Conservation (phyloP, 2,797 vertebrate genomes). For the Coregonus ussuriensis region DNA sequence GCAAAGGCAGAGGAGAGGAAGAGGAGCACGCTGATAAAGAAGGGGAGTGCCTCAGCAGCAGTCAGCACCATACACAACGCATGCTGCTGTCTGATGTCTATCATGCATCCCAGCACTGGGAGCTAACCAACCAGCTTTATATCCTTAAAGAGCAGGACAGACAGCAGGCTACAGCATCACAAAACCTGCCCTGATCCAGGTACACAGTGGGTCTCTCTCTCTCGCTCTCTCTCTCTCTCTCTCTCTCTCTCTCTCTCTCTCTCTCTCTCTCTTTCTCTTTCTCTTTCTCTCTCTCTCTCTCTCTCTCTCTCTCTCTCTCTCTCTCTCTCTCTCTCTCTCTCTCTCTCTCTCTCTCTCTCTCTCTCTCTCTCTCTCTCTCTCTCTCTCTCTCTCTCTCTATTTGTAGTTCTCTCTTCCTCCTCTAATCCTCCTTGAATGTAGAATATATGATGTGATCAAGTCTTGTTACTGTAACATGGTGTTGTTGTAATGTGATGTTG, state of each 20-base stretch:
- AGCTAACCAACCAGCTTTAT: constrained; percentile 56
- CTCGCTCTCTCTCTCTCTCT: neutral
- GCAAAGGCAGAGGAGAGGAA: constrained; percentile 39
- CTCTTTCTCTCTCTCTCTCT: constrained; percentile 11
- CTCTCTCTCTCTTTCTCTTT: neutral
- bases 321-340: constrained; percentile 21
- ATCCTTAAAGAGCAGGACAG: constrained; percentile 62
- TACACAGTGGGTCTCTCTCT: constrained; percentile 39
- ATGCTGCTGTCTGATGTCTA: constrained; percentile 60
- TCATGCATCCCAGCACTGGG: constrained; percentile 54
- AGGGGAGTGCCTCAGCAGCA: constrained; percentile 48
- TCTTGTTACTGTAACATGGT: constrained; percentile 6
- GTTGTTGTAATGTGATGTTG: neutral
- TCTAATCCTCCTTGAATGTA: constrained; percentile 31
- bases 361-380: too few relatives aligned
- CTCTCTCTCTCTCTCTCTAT: constrained; percentile 20
- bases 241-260: constrained; percentile 15
- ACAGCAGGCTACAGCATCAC: constrained; percentile 62
- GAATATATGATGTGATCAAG: constrained; percentile 24
- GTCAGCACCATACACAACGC: constrained; percentile 54
- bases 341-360: neutral
- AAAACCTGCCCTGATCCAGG: constrained; percentile 62
- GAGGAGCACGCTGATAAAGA: constrained; percentile 41
- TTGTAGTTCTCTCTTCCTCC: constrained; percentile 32
- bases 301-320: constrained; percentile 6